Base-by-base conservation (phyloP, 1,140 invertebrate species). In the Euura saliciscinereae region DNA sequence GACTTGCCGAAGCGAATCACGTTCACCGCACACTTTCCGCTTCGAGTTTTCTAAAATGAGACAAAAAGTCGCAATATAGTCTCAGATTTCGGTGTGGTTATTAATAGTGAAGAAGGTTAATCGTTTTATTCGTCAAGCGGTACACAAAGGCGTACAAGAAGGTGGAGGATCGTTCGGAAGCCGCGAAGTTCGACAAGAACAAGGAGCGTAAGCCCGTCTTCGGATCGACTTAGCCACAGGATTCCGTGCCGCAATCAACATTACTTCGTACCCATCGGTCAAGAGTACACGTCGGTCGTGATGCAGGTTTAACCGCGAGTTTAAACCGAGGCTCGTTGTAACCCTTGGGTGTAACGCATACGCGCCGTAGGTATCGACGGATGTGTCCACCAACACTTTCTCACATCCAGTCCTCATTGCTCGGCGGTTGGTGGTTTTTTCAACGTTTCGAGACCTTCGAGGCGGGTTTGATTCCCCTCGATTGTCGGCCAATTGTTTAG, bases 401-500 rank as follows among this genome's bases (percentile, higher is more conserved):
- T 59, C 51, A 59, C 13, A 8, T 8, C 28, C 51, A 6, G 51
- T 8, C 51, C 51, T 59, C 13, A 11, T 59, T 59, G 8, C 51
- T n/a, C 5, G 51, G 8, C 13, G 8, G 51, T 28, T 28, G 28
- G 28, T 28, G 28, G 28, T 28, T 28, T 28, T 28, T 28, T 28
- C 28, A 28, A 28, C 28, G 28, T 28, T 28, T 28, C 28, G 28
- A 28, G 28, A 28, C 28, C 28, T 59, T 59, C 13, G 13, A 59
- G 51, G 3, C 51, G 6, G 51, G 8, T 8, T 8, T 59, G 8
- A n/a, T 59, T 11, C 6, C 11, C 51, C 8, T 59, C 51, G 51
- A 59, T 59, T 59, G 51, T 59, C 51, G 51, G 51, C 51, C 51
- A 59, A 59, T 59, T 59, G 51, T 59, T 59, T 59, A 59, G 51